These are phyloP conservation scores for Vidua macroura DNA, from an alignment of 2,113 vertebrate species.

Conservation along the genomic window DNA sequence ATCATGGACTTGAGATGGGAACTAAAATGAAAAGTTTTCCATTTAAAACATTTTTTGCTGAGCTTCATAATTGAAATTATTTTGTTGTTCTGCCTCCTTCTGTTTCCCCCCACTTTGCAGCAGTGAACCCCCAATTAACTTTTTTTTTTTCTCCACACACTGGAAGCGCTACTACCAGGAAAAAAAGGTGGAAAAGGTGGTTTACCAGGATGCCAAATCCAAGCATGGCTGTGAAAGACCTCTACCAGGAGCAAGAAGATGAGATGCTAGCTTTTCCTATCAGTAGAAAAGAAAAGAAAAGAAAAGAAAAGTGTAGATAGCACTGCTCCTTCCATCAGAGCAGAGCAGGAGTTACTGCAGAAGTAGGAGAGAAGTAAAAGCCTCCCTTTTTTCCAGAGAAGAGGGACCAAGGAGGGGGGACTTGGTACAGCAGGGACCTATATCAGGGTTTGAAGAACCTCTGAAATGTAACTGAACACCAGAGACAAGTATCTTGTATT, in stretches of 20 bases:
- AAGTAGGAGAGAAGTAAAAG: not conserved
- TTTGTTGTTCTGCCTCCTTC: not conserved
- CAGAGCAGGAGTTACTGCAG: not conserved
- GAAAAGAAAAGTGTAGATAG: not conserved
- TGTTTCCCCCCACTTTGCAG: not conserved
- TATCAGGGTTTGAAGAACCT: not conserved
- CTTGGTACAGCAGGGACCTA: not conserved
- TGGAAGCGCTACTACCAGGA: not conserved
- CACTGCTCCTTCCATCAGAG: not conserved
- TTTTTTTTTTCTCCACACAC: not conserved
- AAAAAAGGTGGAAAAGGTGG: not conserved
- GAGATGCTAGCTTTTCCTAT: not conserved
- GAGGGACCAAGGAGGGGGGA: not conserved
- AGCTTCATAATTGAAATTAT: not conserved
- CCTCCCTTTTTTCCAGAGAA: not conserved
- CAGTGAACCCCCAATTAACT: not conserved
- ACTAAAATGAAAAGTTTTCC: not conserved
- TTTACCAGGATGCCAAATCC: not conserved
- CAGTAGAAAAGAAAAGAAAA: not conserved
- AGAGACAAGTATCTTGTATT: not conserved
- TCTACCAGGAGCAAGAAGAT: not conserved
- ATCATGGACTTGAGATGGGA: not conserved
- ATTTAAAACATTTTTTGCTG: not conserved
- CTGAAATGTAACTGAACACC: not conserved
- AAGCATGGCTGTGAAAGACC: not conserved